These are phyloP conservation scores for Auanema sp. DNA, from an alignment of 2,888 invertebrate species.

Conservation along the genomic window DNA sequence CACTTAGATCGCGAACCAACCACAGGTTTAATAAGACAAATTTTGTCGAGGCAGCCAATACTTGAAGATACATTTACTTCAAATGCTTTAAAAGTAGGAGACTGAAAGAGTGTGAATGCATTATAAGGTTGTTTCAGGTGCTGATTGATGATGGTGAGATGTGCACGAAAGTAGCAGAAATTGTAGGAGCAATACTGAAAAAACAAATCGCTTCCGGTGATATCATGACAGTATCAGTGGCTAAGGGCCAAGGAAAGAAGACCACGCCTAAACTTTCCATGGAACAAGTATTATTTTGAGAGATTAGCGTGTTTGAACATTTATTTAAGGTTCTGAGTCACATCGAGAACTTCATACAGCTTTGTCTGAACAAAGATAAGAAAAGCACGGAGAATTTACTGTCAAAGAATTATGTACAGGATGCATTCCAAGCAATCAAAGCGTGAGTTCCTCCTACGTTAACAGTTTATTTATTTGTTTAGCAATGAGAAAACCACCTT, in stretches of 20 bases:
- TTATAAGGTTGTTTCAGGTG: slow-evolving; percentile 66
- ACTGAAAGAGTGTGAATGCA: neutral
- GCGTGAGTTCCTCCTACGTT: slow-evolving; percentile 14
- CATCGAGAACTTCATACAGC: slow-evolving; percentile 81
- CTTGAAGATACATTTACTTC: slow-evolving; percentile 82
- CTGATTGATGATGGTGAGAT: slow-evolving; percentile 91
- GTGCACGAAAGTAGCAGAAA: slow-evolving; percentile 70
- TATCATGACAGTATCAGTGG: slow-evolving; percentile 7
- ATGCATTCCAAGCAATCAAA: slow-evolving; percentile 32
- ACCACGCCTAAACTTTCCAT: slow-evolving; percentile 12
- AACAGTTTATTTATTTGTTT: slow-evolving; percentile 1
- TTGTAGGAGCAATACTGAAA: slow-evolving; percentile 66
- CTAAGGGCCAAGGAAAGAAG: slow-evolving; percentile 83
- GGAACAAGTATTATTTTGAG: slow-evolving; percentile 11
- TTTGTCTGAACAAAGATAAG: slow-evolving; percentile 65
- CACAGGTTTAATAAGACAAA: slow-evolving; percentile 80
- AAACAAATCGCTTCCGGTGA: slow-evolving; percentile 13
- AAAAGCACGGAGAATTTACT: slow-evolving; percentile 36
- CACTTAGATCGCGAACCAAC: slow-evolving; percentile 73
- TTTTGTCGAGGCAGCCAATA: slow-evolving; percentile 72
- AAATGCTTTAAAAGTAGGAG: slow-evolving; percentile 76
- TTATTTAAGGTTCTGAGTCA: slow-evolving; percentile 73
- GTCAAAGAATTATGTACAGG: slow-evolving; percentile 31
- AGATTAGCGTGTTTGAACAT: neutral
- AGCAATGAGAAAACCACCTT: no score